Evolutionary conservation across 2,797 vertebrate species (phyloP).

Genomic region (Trachops cirrhosus): DNA sequence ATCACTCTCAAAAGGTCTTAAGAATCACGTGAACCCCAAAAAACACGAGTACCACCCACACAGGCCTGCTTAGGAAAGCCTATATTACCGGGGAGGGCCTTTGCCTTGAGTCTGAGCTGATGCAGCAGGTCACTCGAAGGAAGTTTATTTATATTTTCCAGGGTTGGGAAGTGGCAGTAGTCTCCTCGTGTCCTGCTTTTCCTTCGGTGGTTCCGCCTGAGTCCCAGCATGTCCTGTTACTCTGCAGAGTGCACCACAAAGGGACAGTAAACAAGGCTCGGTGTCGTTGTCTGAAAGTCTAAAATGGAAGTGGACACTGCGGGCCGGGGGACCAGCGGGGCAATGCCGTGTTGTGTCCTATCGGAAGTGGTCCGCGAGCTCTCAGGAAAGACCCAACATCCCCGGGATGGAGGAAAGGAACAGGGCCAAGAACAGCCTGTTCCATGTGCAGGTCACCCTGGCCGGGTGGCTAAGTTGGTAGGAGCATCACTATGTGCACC

Average conservation of each 20-base stretch:
- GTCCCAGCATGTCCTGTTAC: not conserved
- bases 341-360: not conserved
- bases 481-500: not conserved
- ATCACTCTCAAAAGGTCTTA: not conserved
- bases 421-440: not conserved
- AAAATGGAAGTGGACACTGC: not conserved
- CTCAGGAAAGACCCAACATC: not conserved
- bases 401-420: not conserved
- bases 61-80: not conserved
- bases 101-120: not conserved
- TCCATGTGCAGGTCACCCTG: not conserved
- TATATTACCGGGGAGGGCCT: not conserved
- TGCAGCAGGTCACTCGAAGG: not conserved
- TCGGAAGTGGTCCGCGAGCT: not conserved
- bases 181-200: not conserved
- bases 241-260: not conserved
- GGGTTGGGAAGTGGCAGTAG: not conserved
- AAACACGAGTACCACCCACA: not conserved
- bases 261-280: not conserved
- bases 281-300: not conserved
- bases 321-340: not conserved
- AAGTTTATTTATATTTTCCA: not conserved
- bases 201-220: not conserved
- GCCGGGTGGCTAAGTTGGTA: not conserved
- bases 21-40: not conserved